Evolutionary conservation across 2,797 vertebrate species (phyloP), one percentile per base, ranked within the genome.

Genomic region (Xenops minutus): DNA sequence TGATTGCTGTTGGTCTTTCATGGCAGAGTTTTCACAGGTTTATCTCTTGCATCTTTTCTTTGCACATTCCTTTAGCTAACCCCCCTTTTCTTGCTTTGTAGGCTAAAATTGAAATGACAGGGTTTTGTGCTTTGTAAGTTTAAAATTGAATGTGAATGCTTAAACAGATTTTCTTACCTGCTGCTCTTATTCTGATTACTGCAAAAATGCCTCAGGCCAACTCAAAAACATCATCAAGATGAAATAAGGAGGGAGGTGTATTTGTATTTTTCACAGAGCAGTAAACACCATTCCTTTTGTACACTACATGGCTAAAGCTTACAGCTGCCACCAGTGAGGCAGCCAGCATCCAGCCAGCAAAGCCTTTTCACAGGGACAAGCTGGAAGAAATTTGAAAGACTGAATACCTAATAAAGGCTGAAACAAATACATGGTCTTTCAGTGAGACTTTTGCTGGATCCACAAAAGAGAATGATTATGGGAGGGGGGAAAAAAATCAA

Each of bases 131-230:
- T 91, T 76, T 85, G 6, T 32, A 89, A 72, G 26, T 77, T 75
- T 36, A 34, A 88, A 92, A 74, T 59, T 17, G 36, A 55, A 49
- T 52, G 6, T 44, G 66, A 75, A 58, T 64, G n/a, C 69, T 88
- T 92, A 72, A 92, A 67, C 71, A 81, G 37, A 75, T 88, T 89
- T 92, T 37, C 55, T 56, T 93, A 92, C 93, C 85, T 84, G 82
- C 88, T 95, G 88, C 69, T 92, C 69, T 90, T 44, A 10, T 89
- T 85, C 81, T 86, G 51, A 66, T 77, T 81, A 66, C 58, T 51
- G 62, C 61, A 88, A 34, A 90, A 91, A 93, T 75, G 76, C 82
- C 79, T 89, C 30, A 32, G 69, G 92, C 69, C 66, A 51, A 39
- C 41, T 36, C 69, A 10, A 17, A 88, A 84, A 18, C 62, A 81